A percentile compares a stretch with the other conserved stretches of the same genome.
phyloP scores from a whole-genome alignment of 2,113 vertebrate species.

The Chlamydotis undulata region DNA sequence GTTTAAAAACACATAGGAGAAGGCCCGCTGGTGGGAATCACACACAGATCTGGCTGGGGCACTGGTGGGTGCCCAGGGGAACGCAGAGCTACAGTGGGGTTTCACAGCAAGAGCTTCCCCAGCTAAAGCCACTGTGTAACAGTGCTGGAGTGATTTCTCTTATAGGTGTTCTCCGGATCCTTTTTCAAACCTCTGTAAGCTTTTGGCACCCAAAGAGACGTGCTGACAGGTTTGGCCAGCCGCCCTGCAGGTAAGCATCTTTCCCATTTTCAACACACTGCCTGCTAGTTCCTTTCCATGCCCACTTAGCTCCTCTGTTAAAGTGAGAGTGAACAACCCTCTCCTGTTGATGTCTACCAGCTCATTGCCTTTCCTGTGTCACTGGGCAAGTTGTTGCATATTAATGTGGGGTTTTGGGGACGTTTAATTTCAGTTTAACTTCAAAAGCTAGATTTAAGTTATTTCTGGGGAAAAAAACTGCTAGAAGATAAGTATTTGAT shows the following conservation, averaged over 20 bases:
- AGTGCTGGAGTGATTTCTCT: neutral
- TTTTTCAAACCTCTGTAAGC: neutral
- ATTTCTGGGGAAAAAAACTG: neutral
- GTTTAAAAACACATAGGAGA: neutral
- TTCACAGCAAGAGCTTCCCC: neutral
- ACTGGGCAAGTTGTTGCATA: neutral
- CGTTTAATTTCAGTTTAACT: neutral
- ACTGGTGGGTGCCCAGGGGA: neutral
- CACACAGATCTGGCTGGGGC: neutral
- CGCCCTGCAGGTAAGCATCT: neutral
- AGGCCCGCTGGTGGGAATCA: neutral
- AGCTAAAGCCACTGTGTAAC: neutral
- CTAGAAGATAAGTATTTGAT: neutral
- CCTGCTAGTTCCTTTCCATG: neutral
- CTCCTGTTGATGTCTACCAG: neutral
- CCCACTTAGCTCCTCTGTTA: neutral
- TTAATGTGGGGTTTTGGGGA: neutral
- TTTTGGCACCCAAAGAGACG: neutral
- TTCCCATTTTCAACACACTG: neutral
- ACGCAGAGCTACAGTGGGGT: accelerated
- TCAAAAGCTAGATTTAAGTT: neutral
- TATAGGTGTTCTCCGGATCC: neutral
- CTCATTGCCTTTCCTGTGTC: neutral
- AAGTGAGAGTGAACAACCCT: neutral
- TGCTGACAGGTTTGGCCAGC: neutral